These are phyloP conservation scores for Eulacestoma nigropectus DNA, from an alignment of 2,113 vertebrate genomes.

Conservation along the genomic window DNA sequence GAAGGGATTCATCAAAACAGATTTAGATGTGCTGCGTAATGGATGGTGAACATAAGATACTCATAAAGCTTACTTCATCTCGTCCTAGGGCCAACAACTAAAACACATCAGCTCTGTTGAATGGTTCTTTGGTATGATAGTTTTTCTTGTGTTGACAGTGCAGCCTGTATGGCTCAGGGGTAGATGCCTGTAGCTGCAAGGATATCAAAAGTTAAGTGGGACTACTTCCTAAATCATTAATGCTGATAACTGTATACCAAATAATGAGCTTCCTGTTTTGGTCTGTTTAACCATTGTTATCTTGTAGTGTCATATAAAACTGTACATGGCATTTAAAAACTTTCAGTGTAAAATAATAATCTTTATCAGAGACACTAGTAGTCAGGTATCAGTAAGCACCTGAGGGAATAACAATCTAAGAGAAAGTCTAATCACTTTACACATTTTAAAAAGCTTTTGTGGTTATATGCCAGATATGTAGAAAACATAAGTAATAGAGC, in stretches of 20 bases:
- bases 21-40: background rate
- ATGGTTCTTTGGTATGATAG: background rate
- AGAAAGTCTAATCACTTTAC: background rate
- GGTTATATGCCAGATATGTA: background rate
- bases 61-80: background rate
- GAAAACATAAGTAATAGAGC: background rate
- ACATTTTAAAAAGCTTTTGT: background rate
- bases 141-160: background rate
- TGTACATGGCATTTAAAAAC: background rate
- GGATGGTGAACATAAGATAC: background rate
- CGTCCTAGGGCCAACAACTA: background rate
- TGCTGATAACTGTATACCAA: background rate
- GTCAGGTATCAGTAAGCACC: background rate
- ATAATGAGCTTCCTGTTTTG: background rate
- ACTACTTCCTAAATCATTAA: background rate
- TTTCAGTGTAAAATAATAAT: background rate
- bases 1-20: background rate
- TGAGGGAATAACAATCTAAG: background rate
- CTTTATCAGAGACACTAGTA: background rate
- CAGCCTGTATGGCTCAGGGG: background rate
- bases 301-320: background rate
- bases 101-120: background rate
- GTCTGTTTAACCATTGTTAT: background rate
- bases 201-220: background rate
- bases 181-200: background rate